A percentile compares a stretch with the other conserved stretches of the same genome.
phyloP scores from a whole-genome alignment of 2,888 invertebrate genomes.

The Melolontha melolontha region DNA sequence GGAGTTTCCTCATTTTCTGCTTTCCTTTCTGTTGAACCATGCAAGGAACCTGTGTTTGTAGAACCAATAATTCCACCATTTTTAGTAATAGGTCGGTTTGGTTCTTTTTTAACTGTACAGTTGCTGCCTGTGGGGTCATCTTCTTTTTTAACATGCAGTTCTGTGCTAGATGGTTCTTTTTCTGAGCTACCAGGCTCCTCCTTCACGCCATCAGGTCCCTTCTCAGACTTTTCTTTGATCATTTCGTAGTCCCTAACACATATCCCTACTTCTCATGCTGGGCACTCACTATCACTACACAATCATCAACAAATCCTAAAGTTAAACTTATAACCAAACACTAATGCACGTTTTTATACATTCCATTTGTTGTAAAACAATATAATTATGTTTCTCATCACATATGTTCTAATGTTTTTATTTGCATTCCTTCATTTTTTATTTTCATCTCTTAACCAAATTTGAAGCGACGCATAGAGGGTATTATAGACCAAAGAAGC shows the following conservation, averaged over 20 bases:
- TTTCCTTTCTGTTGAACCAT: conserved; percentile 60
- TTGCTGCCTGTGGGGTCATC: conserved; percentile 60
- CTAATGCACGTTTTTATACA: conserved; percentile 54
- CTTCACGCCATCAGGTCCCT: conserved; percentile 64
- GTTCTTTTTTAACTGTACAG: conserved; percentile 61
- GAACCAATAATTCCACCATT: conserved; percentile 65
- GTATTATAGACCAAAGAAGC: conserved; percentile 57
- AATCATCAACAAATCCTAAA: conserved; percentile 57
- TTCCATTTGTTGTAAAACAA: conserved; percentile 59
- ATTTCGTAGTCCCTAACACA: conserved; percentile 61
- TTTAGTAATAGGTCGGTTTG: conserved; percentile 61
- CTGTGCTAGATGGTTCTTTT: conserved; percentile 61
- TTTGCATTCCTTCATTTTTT: conserved; percentile 67
- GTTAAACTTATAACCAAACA: conserved; percentile 55
- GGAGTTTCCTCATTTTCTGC: conserved; percentile 57
- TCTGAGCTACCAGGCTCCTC: conserved; percentile 65
- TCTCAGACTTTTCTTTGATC: conserved; percentile 67
- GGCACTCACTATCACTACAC: conserved; percentile 59
- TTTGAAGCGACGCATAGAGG: conserved; percentile 62
- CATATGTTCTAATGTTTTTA: conserved; percentile 67
- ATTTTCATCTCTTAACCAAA: conserved; percentile 66
- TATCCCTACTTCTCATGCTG: conserved; percentile 62
- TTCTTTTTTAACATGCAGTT: conserved; percentile 63
- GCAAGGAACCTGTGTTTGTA: conserved; percentile 64
- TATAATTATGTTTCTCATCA: conserved; percentile 65